Base-by-base conservation (phyloP, 2,888 invertebrate genomes). In the Drosophila longiperda region DNA sequence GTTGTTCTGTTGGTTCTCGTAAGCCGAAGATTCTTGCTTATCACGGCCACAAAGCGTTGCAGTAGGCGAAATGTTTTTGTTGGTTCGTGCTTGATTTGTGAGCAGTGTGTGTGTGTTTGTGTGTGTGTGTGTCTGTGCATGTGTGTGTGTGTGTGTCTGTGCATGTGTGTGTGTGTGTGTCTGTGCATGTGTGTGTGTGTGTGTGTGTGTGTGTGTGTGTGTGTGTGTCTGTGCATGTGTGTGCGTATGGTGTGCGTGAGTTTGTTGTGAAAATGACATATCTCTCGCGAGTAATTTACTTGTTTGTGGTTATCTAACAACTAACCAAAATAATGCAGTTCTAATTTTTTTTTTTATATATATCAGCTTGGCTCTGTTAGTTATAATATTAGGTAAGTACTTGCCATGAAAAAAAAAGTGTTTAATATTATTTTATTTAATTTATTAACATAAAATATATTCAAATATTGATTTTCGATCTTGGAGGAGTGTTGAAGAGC, bases 71-170 rank as follows among this genome's bases (percentile, higher is more conserved):
- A 68, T 80, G 69, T 68, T 83, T 74, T 83, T 60, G 63, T 73
- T 83, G 59, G 64, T 59, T 49, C 23, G 23, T 72, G 68, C 82
- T 75, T 87, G 89, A 87, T 89, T 84, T 87, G 89, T 87, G 74
- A 61, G 62, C 52, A 40, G 49, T 59, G 50, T 36, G 63, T 72
- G 66, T 36, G 36, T 60, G 32, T 83, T 49, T 20, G 8, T 29
- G 33, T 52, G 36, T 15, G 15, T 5, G 15, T 48, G 65, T 71
- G 66, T 50, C 3, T 64, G 53, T 49, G 65, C 66, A 32, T 64
- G 26, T 82, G 53, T 23, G 11, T 17, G 8, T 36, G 36, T 17
- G 23, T 12, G 0, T 48, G 17, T 6, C 3, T 64, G 53, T 49
- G 65, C 66, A 65, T 38, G 50, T 11, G 42, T 38, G 58, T 69